Evolutionary conservation across 2,797 vertebrate species (phyloP), one percentile per base, ranked within the genome.

Genomic region (Microtus agrestis): DNA sequence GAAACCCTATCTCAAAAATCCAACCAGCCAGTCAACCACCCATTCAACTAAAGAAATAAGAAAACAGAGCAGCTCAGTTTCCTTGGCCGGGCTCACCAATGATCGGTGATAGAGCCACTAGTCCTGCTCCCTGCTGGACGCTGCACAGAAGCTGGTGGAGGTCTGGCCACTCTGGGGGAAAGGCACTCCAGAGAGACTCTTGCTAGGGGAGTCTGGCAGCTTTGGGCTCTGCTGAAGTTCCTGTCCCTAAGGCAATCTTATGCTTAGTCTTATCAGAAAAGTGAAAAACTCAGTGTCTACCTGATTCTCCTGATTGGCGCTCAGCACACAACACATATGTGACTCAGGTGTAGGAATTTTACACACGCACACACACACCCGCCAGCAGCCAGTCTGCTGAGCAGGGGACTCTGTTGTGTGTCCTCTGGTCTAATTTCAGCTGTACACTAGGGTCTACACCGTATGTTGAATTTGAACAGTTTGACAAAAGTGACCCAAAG

Each of bases 71-170:
- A 56, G 46, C 9, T 54, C 25, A 43, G 48, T 43, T 48, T 51
- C 43, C 43, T 43, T n/a, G 81, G 63, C 65, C 43, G 40, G 2
- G 23, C 8, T 81, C 4, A 4, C 9, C 10, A 0, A 1, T 12
- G 71, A 23, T 27, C 54, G 19, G 25, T 14, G 11, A 19, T 19
- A 69, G 81, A 9, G 25, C 63, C 5, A 12, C 11, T 14, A 69
- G 19, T 27, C n/a, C 43, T 73, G 25, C 9, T 37, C 17, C 31
- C 9, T 31, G 6, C 34, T 37, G 17, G 54, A n/a, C 0, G 0
- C 73, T 46, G 48, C 6, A 0, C 6, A 6, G 0, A 63, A 69
- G 91, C 2, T 0, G 1, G 4, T 2, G 2, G 17, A 23, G 27
- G 65, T 8, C 34, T 1, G 14, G 25, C 19, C 4, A 6, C 17